A percentile compares a stretch with the other conserved stretches of the same genome.
phyloP scores from a whole-genome alignment of 2,888 invertebrate species.

The Germaria angustata region DNA sequence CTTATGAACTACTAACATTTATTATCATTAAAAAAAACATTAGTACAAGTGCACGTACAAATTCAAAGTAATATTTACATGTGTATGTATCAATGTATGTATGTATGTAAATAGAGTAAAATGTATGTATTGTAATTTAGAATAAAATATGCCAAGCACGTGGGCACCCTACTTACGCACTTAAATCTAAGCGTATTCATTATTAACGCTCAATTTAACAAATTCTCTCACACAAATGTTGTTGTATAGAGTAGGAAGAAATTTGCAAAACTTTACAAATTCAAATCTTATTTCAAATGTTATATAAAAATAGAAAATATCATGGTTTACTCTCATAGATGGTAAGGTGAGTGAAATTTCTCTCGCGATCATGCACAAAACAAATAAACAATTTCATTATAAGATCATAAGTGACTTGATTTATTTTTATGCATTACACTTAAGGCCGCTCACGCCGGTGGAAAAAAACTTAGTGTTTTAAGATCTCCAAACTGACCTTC shows the following conservation, averaged over 20 bases:
- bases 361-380: background rate
- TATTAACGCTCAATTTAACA: constrained; percentile 16
- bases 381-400: no score
- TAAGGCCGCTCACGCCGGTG: background rate
- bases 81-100: no score
- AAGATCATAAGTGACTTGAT: no score
- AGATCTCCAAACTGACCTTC: no score
- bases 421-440: no score
- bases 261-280: background rate
- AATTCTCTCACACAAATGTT: background rate
- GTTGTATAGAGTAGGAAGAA: background rate
- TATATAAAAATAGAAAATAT: background rate
- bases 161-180: constrained; percentile 49
- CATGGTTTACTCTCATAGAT: background rate
- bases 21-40: background rate
- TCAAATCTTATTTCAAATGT: background rate
- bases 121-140: background rate
- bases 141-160: constrained; percentile 54
- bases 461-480: background rate
- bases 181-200: background rate
- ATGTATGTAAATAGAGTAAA: background rate
- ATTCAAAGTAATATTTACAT: background rate
- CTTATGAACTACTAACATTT: no score
- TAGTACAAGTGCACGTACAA: background rate
- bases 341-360: background rate